phyloP scores from a whole-genome alignment of 1,140 invertebrate genomes.

The Aphelenchoides fujianensis region DNA sequence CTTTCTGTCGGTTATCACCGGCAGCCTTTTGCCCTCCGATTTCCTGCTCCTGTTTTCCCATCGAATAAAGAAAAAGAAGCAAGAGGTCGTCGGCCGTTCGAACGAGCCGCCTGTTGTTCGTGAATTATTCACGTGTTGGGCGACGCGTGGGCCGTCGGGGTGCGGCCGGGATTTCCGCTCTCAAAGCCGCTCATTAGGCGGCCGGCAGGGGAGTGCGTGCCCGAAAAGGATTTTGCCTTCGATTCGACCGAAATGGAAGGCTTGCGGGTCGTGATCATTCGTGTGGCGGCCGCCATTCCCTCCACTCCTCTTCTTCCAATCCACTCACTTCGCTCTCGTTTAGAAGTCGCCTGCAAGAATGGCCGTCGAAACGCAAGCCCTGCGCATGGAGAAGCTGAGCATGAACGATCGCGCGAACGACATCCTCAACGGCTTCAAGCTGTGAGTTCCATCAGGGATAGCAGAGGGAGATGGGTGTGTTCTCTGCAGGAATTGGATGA shows the following conservation, averaged over 20 bases:
- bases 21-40: no score
- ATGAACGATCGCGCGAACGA: constrained; percentile 18
- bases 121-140: no score
- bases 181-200: not conserved
- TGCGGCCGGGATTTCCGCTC: not conserved
- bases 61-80: no score
- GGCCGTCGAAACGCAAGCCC: constrained; percentile 12
- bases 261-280: not conserved
- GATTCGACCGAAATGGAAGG: no score
- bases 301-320: no score
- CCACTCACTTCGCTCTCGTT: no score
- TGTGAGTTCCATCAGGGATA: constrained; percentile 32
- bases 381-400: not conserved
- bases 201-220: not conserved
- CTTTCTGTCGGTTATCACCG: no score
- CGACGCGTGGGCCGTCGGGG: not conserved
- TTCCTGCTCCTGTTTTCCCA: no score
- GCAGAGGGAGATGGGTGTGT: not conserved
- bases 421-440: constrained; percentile 31
- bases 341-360: constrained; percentile 13
- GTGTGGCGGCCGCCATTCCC: not conserved
- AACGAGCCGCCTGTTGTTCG: no score
- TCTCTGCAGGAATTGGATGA: constrained; percentile 88
- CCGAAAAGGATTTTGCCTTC: not conserved
- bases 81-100: no score